Base-by-base conservation (phyloP, 2,113 vertebrate genomes). In the Eclectus roratus region DNA sequence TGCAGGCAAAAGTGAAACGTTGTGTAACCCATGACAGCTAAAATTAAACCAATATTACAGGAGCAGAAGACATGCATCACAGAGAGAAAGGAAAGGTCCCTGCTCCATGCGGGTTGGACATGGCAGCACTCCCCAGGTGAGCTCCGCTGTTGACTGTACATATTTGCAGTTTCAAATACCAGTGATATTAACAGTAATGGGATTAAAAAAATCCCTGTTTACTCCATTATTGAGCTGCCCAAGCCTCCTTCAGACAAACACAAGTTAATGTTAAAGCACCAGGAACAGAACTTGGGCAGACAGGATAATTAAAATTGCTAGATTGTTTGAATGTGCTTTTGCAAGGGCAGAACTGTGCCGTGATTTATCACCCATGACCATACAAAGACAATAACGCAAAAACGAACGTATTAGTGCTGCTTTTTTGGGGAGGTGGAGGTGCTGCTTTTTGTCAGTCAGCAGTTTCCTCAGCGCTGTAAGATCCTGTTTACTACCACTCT, bases 21-120 rank as follows among this genome's bases (percentile, higher is more conserved):
- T 90, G n/a, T 41, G 60, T 91, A 78, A 93, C 5, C 17, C n/a
- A 31, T 14, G 91, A 61, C 77, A 90, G 87, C 46, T 56, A n/a
- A 60, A 89, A 69, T 81, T 58, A 70, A 80, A 19, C 71, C 73
- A 72, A 92, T 15, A 27, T 39, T 15, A 6, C 71, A 49, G 80
- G 11, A 46, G 85, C 2, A 68, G 55, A 17, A 65, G 90, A 43
- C 28, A 2, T 0, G 19, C 53, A 65, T 1, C 37, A 35, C 37
- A 18, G 68, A 9, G 17, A 28, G 65, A 11, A 35, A 3, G 60
- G 70, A 23, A 41, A 81, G 63, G 31, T 29, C 83, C 69, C 61
- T 0, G 0, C 53, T 27, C 1, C 24, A 18, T 35, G 5, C 0
- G 1, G 17, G 49, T 6, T 2, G 17, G 52, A n/a, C n/a, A 52